phyloP scores from a whole-genome alignment of 2,888 invertebrate genomes.

The Axea sp. region DNA sequence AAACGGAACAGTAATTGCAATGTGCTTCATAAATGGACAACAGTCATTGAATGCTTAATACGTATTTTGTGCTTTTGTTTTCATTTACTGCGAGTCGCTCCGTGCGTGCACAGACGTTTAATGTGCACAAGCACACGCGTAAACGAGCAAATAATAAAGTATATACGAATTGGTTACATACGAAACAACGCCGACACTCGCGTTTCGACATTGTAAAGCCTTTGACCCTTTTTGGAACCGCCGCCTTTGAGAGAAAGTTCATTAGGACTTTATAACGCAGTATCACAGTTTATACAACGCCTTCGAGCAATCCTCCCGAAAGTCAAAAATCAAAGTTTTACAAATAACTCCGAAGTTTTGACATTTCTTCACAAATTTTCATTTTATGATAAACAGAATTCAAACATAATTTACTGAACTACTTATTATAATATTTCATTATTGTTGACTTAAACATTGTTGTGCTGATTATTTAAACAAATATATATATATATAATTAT shows the following conservation, averaged over 20 bases:
- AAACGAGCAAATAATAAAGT: constrained; percentile 28
- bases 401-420: too few relatives aligned
- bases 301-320: too few relatives aligned
- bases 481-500: too few relatives aligned
- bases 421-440: too few relatives aligned
- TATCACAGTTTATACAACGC: too few relatives aligned
- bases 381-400: too few relatives aligned
- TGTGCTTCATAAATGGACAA: constrained; percentile 29
- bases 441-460: too few relatives aligned
- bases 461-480: too few relatives aligned
- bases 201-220: constrained; percentile 44
- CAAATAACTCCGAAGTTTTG: too few relatives aligned
- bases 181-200: constrained; percentile 42
- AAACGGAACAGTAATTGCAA: constrained; percentile 30
- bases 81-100: too few relatives aligned
- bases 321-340: too few relatives aligned
- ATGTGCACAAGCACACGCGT: neutral
- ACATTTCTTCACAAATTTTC: too few relatives aligned
- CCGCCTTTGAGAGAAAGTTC: constrained; percentile 59
- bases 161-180: constrained; percentile 26
- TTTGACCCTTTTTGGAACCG: constrained; percentile 55
- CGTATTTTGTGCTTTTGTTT: constrained; percentile 36
- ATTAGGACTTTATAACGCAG: constrained; percentile 56
- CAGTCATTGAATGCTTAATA: constrained; percentile 28
- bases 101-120: neutral